Conservation (phyloP, 1,140 invertebrate genomes). For the Venustaconcha ellipsiformis region DNA sequence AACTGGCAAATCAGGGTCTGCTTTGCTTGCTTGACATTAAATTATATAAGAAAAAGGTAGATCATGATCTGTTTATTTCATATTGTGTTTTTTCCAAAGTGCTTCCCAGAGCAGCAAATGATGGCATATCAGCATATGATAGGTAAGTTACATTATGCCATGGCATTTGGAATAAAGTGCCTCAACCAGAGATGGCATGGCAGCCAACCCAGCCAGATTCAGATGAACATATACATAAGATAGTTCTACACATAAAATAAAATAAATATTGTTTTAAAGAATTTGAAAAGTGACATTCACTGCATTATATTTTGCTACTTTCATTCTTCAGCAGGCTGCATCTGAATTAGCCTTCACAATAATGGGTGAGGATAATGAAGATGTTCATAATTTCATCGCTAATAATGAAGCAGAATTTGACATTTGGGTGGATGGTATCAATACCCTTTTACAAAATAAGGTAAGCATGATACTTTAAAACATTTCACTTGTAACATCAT, state of each 20-base stretch:
- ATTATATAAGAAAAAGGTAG: too few species aligned
- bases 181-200: background rate
- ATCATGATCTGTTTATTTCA: background rate
- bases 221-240: too few species aligned
- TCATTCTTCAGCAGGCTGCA: constrained; percentile 69
- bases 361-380: constrained; percentile 76
- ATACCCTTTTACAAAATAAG: constrained; percentile 80
- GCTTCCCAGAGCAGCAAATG: background rate
- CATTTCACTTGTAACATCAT: background rate
- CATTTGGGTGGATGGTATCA: constrained; percentile 97
- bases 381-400: constrained; percentile 91
- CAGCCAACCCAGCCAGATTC: background rate
- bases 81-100: background rate
- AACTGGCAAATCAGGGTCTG: too few species aligned
- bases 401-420: constrained; percentile 88
- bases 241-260: background rate
- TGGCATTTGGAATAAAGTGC: background rate
- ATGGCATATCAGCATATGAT: background rate
- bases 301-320: constrained; percentile 15
- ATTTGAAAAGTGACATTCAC: background rate
- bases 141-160: too few species aligned
- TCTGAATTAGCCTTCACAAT: constrained; percentile 86
- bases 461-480: constrained; percentile 32
- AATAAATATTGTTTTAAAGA: background rate
- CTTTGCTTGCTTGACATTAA: too few species aligned